A percentile compares a stretch with the other conserved stretches of the same genome.
Evolutionary conservation across 1,140 invertebrate species (phyloP).

Genomic region (Gerris buenoi): DNA sequence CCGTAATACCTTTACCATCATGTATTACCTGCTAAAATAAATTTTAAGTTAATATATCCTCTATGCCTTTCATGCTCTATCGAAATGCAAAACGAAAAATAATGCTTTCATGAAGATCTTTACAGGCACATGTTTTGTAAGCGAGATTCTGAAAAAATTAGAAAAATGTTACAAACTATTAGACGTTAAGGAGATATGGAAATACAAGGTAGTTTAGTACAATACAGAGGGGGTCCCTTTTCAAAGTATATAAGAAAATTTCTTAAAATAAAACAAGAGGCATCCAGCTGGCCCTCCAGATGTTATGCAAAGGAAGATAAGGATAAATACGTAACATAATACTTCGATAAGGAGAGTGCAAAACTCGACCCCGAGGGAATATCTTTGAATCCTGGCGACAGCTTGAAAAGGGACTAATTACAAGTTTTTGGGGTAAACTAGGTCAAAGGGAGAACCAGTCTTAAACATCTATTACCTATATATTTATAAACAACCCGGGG

Average conservation of each 20-base stretch:
- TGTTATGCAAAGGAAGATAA: background rate
- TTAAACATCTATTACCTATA: constrained; percentile 23
- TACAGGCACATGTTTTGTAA: background rate
- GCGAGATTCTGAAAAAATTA: background rate
- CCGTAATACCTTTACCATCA: background rate
- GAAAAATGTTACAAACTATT: background rate
- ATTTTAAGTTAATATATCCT: background rate
- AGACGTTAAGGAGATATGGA: background rate
- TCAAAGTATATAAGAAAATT: background rate
- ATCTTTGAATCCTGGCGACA: background rate
- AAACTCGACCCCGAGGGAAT: background rate
- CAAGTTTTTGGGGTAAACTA: constrained; percentile 24
- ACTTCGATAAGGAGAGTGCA: background rate
- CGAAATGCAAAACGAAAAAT: background rate
- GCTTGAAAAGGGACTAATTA: background rate
- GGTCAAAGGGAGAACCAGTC: constrained; percentile 22
- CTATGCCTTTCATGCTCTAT: background rate
- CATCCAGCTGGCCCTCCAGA: background rate
- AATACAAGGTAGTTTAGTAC: background rate
- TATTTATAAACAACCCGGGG: constrained; percentile 19
- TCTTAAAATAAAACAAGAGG: background rate
- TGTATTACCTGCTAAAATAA: background rate
- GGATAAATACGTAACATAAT: background rate
- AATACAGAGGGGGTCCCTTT: background rate
- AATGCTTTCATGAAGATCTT: background rate